Evolutionary conservation across 2,888 invertebrate species (phyloP).

Genomic region (Hofmannophila pseudospretella): DNA sequence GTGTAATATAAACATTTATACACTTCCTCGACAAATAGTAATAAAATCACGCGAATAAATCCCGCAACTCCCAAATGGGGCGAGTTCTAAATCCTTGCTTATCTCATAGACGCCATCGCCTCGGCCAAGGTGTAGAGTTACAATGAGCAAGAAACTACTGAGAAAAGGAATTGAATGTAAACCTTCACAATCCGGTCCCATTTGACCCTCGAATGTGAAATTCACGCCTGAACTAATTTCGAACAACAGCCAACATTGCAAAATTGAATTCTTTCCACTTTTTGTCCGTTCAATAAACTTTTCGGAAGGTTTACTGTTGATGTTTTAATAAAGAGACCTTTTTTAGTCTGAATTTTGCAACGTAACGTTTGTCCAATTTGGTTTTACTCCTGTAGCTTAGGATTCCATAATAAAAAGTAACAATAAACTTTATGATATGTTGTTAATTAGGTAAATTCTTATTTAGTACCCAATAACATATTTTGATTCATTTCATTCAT

Average conservation of each 20-base stretch:
- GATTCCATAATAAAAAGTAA: too few species aligned
- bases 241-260: slow-evolving; percentile 23
- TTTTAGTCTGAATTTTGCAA: not conserved
- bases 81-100: slow-evolving; percentile 51
- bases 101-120: slow-evolving; percentile 56
- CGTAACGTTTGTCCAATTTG: too few species aligned
- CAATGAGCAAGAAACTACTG: slow-evolving; percentile 41
- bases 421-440: too few species aligned
- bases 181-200: slow-evolving; percentile 36
- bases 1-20: slow-evolving; percentile 30
- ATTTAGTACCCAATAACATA: too few species aligned
- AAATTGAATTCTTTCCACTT: slow-evolving; percentile 25
- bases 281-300: slow-evolving; percentile 28
- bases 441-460: too few species aligned
- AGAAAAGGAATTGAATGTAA: slow-evolving; percentile 43
- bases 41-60: slow-evolving; percentile 39
- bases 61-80: slow-evolving; percentile 32
- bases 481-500: too few species aligned
- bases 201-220: slow-evolving; percentile 46
- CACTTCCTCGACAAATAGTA: slow-evolving; percentile 30
- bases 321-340: slow-evolving; percentile 21
- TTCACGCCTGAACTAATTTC: slow-evolving; percentile 62
- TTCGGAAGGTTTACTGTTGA: slow-evolving; percentile 15
- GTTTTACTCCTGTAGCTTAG: too few species aligned
- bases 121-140: slow-evolving; percentile 52